Conservation (phyloP, 2,888 invertebrate species). For the Nomada ruficornis region DNA sequence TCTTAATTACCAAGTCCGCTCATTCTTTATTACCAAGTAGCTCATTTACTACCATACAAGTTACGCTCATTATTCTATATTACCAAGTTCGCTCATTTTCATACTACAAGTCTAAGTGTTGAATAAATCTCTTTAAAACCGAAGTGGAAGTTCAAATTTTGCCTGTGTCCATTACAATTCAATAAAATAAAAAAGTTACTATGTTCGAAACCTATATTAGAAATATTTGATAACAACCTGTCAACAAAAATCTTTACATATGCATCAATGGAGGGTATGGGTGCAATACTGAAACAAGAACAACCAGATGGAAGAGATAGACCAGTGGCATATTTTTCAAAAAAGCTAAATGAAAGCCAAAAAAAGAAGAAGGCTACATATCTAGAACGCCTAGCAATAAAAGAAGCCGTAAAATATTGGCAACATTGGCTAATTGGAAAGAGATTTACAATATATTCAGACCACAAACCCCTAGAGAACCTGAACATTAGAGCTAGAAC, state of each 20-base stretch:
- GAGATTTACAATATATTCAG: slow-evolving; percentile 40
- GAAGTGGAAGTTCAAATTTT: too few relatives aligned
- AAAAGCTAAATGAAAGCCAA: neutral
- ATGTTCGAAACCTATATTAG: slow-evolving; percentile 11
- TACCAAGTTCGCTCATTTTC: too few relatives aligned
- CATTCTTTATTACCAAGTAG: too few relatives aligned
- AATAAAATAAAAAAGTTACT: neutral
- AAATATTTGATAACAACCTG: slow-evolving; percentile 21
- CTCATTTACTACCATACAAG: too few relatives aligned
- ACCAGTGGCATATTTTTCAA: slow-evolving; percentile 31
- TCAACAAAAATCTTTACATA: slow-evolving; percentile 73
- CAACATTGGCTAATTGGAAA: slow-evolving; percentile 62
- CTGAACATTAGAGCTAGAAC: slow-evolving; percentile 69
- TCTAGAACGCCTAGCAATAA: slow-evolving; percentile 67
- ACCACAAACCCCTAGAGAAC: slow-evolving; percentile 33
- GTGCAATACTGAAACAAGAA: slow-evolving; percentile 68
- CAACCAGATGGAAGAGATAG: slow-evolving; percentile 54
- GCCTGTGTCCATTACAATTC: too few relatives aligned
- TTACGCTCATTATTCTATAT: too few relatives aligned
- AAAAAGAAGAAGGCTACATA: neutral
- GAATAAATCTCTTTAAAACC: too few relatives aligned
- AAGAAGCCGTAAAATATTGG: slow-evolving; percentile 67
- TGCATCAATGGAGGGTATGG: slow-evolving; percentile 67
- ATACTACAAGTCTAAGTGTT: too few relatives aligned
- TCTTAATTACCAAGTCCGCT: too few relatives aligned